These are phyloP conservation scores for Nothoprocta perdicaria DNA, from an alignment of 2,113 vertebrate genomes.

Conservation along the genomic window DNA sequence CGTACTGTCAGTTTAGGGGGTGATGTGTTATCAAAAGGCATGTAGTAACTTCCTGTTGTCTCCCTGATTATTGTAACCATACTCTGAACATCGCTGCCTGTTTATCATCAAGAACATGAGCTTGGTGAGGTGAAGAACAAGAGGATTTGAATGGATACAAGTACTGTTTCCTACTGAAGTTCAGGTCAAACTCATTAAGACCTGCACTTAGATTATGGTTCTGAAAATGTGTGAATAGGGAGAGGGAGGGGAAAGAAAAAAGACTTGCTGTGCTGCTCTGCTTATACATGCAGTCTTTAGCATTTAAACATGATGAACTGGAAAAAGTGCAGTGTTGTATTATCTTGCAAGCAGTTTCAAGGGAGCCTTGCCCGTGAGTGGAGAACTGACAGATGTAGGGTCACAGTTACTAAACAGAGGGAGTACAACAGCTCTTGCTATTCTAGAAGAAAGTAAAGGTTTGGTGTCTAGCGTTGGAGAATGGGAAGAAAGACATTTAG, in stretches of 20 bases:
- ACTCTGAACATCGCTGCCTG: accelerated
- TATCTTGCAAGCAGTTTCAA: background rate
- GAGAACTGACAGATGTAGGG: background rate
- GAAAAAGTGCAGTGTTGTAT: background rate
- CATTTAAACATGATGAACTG: background rate
- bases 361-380: background rate
- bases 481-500: background rate
- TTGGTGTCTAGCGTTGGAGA: background rate
- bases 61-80: background rate
- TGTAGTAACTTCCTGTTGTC: background rate
- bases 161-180: background rate
- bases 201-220: background rate
- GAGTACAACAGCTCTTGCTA: background rate
- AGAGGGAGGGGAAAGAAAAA: background rate
- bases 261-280: background rate
- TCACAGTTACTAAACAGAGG: background rate
- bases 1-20: background rate
- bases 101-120: background rate
- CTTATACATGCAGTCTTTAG: background rate
- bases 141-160: background rate
- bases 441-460: background rate
- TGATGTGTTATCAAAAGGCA: background rate
- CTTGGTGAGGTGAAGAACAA: background rate
- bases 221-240: background rate
- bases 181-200: background rate